phyloP scores from a whole-genome alignment of 2,797 vertebrate genomes.

The Syngnathus rostellatus region DNA sequence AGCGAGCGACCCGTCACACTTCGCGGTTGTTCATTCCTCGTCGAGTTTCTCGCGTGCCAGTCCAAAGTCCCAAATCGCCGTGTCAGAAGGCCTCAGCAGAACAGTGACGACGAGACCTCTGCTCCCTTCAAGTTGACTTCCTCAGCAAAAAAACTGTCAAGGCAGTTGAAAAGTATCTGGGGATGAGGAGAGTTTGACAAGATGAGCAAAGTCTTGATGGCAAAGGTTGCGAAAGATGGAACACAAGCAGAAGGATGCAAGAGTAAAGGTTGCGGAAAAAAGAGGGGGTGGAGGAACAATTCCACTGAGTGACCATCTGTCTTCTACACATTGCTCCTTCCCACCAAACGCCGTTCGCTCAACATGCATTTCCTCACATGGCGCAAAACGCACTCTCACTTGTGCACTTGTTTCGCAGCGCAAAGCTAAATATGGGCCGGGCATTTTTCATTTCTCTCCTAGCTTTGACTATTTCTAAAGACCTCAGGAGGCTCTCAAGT shows the following conservation, averaged over 20 bases:
- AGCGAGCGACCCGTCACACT: background rate
- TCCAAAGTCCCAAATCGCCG: slow-evolving; percentile 7
- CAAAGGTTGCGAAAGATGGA: slow-evolving; percentile 24
- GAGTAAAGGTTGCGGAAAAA: slow-evolving; percentile 51
- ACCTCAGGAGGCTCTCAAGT: background rate
- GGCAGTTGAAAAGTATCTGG: slow-evolving; percentile 21
- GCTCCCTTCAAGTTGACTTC: slow-evolving; percentile 35
- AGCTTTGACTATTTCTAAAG: background rate
- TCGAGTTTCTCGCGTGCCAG: background rate
- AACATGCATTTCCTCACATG: slow-evolving; percentile 33
- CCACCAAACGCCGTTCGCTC: slow-evolving; percentile 40
- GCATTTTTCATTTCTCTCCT: slow-evolving; percentile 32
- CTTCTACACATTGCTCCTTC: slow-evolving; percentile 57
- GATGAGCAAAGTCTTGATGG: background rate
- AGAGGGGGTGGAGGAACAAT: slow-evolving; percentile 67
- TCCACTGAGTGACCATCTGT: slow-evolving; percentile 79
- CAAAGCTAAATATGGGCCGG: slow-evolving; percentile 18
- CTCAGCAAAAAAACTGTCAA: slow-evolving; percentile 45
- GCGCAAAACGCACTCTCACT: slow-evolving; percentile 25
- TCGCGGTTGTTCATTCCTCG: slow-evolving; percentile 21
- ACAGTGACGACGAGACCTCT: slow-evolving; percentile 20
- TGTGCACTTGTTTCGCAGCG: background rate
- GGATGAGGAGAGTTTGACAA: slow-evolving; percentile 10
- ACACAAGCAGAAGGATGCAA: slow-evolving; percentile 51
- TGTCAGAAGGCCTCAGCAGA: slow-evolving; percentile 31